These are phyloP conservation scores for Apogon talboti DNA, from an alignment of 2,797 vertebrate species.

Conservation along the genomic window DNA sequence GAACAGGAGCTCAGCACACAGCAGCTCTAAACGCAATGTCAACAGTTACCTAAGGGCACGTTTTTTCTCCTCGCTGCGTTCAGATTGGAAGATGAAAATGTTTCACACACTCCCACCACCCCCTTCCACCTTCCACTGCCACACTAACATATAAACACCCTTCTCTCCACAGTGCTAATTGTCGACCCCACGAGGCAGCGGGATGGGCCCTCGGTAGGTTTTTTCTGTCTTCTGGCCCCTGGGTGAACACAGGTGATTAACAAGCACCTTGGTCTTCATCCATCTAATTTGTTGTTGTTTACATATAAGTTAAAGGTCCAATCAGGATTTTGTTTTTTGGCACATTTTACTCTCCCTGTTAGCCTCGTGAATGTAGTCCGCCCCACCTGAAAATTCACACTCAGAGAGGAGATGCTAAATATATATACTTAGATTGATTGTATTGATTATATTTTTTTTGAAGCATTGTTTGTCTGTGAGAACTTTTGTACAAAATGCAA, in stretches of 20 bases:
- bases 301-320: conserved; percentile 1
- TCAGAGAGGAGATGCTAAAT: no score
- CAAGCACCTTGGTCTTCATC: conserved; percentile 54
- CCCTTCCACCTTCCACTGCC: conserved; percentile 32
- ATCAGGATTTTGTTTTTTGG: background rate
- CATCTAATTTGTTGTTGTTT: conserved; percentile 9
- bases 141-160: conserved; percentile 37
- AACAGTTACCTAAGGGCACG: conserved; percentile 91
- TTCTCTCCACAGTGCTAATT: conserved; percentile 86
- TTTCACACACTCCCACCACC: conserved; percentile 83
- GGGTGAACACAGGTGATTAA: conserved; percentile 85
- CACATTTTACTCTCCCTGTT: background rate
- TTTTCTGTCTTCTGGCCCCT: conserved; percentile 77
- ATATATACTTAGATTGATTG: no score
- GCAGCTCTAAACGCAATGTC: conserved; percentile 86
- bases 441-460: no score
- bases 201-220: conserved; percentile 69
- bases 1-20: conserved; percentile 61
- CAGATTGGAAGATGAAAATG: conserved; percentile 91
- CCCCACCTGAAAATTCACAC: no score
- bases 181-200: conserved; percentile 85
- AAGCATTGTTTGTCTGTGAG: no score
- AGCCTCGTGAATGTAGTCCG: no score
- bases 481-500: no score
- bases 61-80: conserved; percentile 76